Evolutionary conservation across 2,113 vertebrate genomes (phyloP).

Genomic region (Pomatorhinus ruficollis): DNA sequence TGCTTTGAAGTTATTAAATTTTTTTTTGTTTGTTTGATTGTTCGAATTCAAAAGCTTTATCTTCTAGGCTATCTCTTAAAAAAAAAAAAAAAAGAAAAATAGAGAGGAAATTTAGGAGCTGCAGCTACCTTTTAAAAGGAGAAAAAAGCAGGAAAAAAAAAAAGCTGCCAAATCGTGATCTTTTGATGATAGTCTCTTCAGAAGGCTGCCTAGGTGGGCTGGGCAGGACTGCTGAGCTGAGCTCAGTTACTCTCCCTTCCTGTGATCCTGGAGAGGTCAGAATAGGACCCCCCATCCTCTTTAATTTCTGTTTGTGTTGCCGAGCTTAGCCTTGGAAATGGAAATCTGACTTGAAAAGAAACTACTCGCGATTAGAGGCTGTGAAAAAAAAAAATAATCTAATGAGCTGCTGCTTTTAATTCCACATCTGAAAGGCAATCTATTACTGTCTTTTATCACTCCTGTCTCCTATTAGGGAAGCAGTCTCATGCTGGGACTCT

Average conservation of each 20-base stretch:
- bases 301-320: conserved; percentile 66
- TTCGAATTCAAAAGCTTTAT: conserved; percentile 50
- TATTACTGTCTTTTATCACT: conserved; percentile 63
- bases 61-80: conserved; percentile 16
- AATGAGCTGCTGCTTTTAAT: conserved; percentile 60
- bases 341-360: conserved; percentile 65
- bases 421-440: conserved; percentile 60
- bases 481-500: conserved; percentile 47
- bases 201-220: conserved; percentile 49
- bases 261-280: background rate
- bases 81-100: background rate
- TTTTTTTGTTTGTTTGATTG: conserved; percentile 38
- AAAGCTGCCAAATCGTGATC: background rate
- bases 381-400: conserved; percentile 55
- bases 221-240: background rate
- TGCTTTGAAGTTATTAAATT: conserved; percentile 40
- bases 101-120: background rate
- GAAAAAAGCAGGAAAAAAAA: background rate
- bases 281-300: background rate
- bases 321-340: conserved; percentile 53
- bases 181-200: conserved; percentile 42
- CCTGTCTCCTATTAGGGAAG: conserved; percentile 48
- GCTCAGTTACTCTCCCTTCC: background rate
- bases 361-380: conserved; percentile 24
- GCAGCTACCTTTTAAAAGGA: background rate